These are phyloP conservation scores for human DNA, from an alignment of 2,113 vertebrate genomes.

Conservation along the genomic window GRCh38 chr22:34039001-34039500, in stretches of 20 bases:
- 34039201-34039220: neutral
- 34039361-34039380: neutral
- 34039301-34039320: neutral
- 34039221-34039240: neutral
- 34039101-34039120: neutral
- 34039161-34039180: slow-evolving; percentile 62
- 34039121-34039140: neutral
- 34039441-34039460: neutral
- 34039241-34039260: neutral
- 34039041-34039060: slow-evolving; percentile 15
- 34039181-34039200: slow-evolving; percentile 41
- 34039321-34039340: neutral
- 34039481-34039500: neutral
- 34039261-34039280: neutral
- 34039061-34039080: slow-evolving; percentile 13
- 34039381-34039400: neutral
- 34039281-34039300: neutral
- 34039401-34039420: neutral
- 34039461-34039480: neutral
- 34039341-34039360: neutral
- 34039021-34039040: neutral
- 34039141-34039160: slow-evolving; percentile 60
- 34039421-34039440: neutral
- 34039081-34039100: neutral
- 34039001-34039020: slow-evolving; percentile 31